Conservation (phyloP, 2,888 invertebrate species). For the Lithophane leautieri region DNA sequence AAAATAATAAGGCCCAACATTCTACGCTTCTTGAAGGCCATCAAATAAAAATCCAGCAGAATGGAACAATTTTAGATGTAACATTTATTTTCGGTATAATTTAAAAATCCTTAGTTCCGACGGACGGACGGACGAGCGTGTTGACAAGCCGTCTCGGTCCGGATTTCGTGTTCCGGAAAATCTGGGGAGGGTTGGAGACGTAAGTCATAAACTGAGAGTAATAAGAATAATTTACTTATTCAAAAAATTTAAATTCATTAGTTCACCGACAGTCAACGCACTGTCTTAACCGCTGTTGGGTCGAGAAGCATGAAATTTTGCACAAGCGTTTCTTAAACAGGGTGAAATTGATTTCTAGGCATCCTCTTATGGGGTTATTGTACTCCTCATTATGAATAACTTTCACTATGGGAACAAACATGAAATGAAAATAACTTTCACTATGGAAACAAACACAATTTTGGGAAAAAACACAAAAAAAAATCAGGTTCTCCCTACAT, state of each 20-base stretch:
- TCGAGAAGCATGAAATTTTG: no score
- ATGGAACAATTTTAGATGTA: slow-evolving; percentile 57
- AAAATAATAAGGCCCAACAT: slow-evolving; percentile 14
- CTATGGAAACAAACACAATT: no score
- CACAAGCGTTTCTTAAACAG: no score
- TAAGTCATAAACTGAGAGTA: slow-evolving; percentile 47
- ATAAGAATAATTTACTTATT: background rate
- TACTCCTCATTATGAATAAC: no score
- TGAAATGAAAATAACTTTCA: no score
- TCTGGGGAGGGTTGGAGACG: slow-evolving; percentile 42
- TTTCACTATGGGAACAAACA: no score
- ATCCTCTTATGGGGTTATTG: no score
- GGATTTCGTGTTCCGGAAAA: slow-evolving; percentile 69
- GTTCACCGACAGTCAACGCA: background rate
- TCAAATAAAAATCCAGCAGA: slow-evolving; percentile 43
- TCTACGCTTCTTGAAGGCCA: background rate
- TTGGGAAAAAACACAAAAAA: no score
- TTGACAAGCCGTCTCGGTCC: slow-evolving; percentile 66
- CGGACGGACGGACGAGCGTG: slow-evolving; percentile 63
- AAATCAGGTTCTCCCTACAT: no score
- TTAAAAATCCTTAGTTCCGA: slow-evolving; percentile 63
- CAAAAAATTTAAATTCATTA: background rate
- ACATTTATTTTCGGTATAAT: slow-evolving; percentile 66
- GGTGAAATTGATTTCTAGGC: no score
- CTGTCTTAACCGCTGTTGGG: no score